phyloP scores from a whole-genome alignment of 2,797 vertebrate species.

The Chelon auratus region DNA sequence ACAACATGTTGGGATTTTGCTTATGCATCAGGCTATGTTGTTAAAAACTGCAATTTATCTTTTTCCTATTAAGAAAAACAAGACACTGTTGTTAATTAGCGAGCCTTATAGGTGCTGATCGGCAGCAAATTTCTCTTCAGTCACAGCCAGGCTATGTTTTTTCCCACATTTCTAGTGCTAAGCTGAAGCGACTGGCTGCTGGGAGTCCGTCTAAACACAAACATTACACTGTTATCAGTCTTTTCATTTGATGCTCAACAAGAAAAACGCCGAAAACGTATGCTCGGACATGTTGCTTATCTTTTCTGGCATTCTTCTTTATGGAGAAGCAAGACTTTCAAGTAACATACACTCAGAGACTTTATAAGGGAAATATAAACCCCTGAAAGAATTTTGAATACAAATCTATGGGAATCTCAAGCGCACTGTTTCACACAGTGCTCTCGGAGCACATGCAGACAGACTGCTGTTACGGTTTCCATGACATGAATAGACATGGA shows the following conservation, averaged over 20 bases:
- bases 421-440: too few species aligned
- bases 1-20: slow-evolving; percentile 15
- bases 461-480: too few species aligned
- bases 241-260: not conserved
- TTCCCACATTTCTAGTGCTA: not conserved
- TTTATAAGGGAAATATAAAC: too few species aligned
- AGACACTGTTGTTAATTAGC: slow-evolving; percentile 4
- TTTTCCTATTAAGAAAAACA: slow-evolving; percentile 9
- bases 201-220: not conserved
- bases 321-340: not conserved
- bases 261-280: not conserved
- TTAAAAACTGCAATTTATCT: not conserved
- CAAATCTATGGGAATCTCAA: too few species aligned
- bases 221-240: not conserved
- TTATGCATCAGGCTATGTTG: slow-evolving; percentile 9
- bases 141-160: slow-evolving; percentile 6
- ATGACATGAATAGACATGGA: too few species aligned
- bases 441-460: too few species aligned
- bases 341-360: not conserved
- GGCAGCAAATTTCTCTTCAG: slow-evolving; percentile 16
- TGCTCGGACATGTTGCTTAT: slow-evolving; percentile 5
- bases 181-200: not conserved
- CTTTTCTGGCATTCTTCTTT: not conserved
- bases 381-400: too few species aligned
- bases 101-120: slow-evolving; percentile 3